Percentiles rank a stretch among this genome's conserved stretches.
phyloP scores from a whole-genome alignment of 2,113 vertebrate species.

The Orycteropus afer region DNA sequence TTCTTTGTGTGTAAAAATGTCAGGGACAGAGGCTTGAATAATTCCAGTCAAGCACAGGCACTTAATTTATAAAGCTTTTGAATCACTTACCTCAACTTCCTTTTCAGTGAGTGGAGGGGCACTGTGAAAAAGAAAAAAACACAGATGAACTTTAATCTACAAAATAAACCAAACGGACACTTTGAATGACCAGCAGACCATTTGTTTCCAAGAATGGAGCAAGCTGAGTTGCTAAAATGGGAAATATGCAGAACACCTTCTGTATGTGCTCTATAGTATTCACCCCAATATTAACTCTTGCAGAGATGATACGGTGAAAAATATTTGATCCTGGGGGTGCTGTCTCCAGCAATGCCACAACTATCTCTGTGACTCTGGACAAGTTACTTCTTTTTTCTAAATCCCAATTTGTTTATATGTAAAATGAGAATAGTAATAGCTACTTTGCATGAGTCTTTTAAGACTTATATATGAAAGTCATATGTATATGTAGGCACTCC shows the following conservation, averaged over 20 bases:
- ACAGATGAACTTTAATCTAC: neutral
- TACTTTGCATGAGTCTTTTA: neutral
- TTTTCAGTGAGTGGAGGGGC: constrained; percentile 96
- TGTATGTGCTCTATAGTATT: neutral
- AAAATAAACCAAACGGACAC: neutral
- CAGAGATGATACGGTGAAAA: neutral
- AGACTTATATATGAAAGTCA: neutral
- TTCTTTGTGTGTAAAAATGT: neutral
- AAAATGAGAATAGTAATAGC: neutral
- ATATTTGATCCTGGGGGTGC: neutral
- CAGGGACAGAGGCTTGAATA: neutral
- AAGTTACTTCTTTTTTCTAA: neutral
- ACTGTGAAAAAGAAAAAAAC: constrained; percentile 86
- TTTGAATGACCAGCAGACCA: neutral
- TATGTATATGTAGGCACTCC: neutral
- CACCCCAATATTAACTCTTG: neutral
- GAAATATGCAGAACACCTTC: neutral
- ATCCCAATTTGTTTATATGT: neutral
- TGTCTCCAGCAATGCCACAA: neutral
- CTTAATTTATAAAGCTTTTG: neutral
- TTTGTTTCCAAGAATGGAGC: neutral
- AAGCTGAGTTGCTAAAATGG: neutral
- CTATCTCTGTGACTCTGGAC: neutral
- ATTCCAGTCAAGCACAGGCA: neutral
- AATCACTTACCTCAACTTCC: constrained; percentile 95